phyloP scores from a whole-genome alignment of 2,888 invertebrate species.

The Drosophila fungiperda region DNA sequence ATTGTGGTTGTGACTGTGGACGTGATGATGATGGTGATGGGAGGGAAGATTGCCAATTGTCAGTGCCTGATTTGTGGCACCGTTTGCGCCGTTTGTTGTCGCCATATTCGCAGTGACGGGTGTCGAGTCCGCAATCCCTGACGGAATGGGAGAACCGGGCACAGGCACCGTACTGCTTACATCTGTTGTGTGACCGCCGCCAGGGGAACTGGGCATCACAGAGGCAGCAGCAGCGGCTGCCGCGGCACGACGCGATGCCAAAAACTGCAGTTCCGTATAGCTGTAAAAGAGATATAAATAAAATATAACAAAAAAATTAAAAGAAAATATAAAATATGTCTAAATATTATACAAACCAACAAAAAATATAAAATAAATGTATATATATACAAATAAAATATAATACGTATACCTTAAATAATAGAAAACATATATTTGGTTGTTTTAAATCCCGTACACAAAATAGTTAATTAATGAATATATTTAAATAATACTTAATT shows the following conservation, averaged over 20 bases:
- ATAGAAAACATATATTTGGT: neutral
- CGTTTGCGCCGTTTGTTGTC: slow-evolving; percentile 27
- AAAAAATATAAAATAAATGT: neutral
- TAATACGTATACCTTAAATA: neutral
- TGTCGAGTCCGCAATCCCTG: slow-evolving; percentile 39
- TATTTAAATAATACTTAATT: too few relatives aligned
- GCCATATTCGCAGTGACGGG: slow-evolving; percentile 19
- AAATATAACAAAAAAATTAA: neutral
- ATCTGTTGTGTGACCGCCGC: slow-evolving; percentile 56
- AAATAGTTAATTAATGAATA: neutral
- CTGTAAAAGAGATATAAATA: slow-evolving; percentile 58
- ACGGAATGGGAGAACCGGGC: slow-evolving; percentile 20
- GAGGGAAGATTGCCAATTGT: slow-evolving; percentile 31
- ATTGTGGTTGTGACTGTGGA: slow-evolving; percentile 56
- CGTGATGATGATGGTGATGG: slow-evolving; percentile 62
- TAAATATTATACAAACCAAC: neutral
- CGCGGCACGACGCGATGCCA: slow-evolving; percentile 85
- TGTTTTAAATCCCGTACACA: neutral
- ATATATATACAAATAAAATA: neutral
- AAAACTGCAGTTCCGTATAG: slow-evolving; percentile 84
- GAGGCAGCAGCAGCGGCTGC: slow-evolving; percentile 86
- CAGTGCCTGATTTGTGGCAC: slow-evolving; percentile 21
- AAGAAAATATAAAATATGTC: neutral
- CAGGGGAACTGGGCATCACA: slow-evolving; percentile 79
- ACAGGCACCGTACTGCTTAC: slow-evolving; percentile 56